These are phyloP conservation scores for Chloroceryle amazona DNA, from an alignment of 2,797 vertebrate genomes.

Conservation along the genomic window DNA sequence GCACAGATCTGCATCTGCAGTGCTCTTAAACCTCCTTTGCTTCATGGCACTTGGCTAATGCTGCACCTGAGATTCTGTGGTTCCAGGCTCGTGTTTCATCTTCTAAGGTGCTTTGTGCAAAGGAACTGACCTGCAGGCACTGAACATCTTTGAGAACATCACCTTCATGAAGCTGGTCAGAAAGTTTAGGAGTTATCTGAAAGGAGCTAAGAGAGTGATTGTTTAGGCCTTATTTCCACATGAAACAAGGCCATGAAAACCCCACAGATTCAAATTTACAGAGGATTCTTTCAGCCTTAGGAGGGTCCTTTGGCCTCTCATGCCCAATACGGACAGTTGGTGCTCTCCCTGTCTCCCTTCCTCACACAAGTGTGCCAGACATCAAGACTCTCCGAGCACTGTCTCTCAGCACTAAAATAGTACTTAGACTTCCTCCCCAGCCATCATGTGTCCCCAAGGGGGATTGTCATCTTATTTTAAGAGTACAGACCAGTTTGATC, in stretches of 20 bases:
- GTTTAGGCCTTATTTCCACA: not conserved
- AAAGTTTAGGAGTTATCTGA: not conserved
- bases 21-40: not conserved
- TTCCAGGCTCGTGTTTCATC: not conserved
- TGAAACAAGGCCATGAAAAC: not conserved
- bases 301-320: not conserved
- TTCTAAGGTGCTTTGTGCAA: not conserved
- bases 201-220: not conserved
- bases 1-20: not conserved
- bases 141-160: not conserved
- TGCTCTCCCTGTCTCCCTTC: not conserved
- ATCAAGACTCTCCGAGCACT: not conserved
- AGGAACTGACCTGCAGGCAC: not conserved
- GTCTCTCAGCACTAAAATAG: not conserved
- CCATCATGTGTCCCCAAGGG: not conserved
- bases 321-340: not conserved
- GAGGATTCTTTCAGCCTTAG: not conserved
- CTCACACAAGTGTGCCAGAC: not conserved
- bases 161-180: not conserved
- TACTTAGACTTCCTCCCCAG: not conserved
- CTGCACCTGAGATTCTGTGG: not conserved
- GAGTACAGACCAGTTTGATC: not conserved
- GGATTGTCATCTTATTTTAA: not conserved
- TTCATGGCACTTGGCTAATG: rapidly evolving
- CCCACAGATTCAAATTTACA: not conserved